Base-by-base conservation (phyloP, 2,797 vertebrate genomes). In the Esox lucius region DNA sequence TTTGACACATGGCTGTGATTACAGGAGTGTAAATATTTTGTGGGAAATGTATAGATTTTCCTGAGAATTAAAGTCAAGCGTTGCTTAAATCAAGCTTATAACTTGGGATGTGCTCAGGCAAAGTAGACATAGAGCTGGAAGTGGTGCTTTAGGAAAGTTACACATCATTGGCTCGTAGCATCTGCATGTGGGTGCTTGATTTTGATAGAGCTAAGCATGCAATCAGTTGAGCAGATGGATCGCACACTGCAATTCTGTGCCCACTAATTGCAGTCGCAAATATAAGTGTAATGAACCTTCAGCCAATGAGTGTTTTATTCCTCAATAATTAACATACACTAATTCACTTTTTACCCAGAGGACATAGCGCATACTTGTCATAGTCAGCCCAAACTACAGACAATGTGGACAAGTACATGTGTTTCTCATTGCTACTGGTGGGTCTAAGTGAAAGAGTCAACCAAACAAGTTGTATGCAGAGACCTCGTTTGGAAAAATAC, bases 401-500 rank as follows among this genome's bases (percentile, higher is more conserved):
- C n/a, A 22, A 59, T 11, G n/a, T 22, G 16, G 53, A 59, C 22
- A 13, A n/a, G 53, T 59, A 22, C n/a, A 59, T 22, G 19, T 61
- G 22, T 61, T 61, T 61, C 22, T 26, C 56, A 24, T 19, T 19
- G 51, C 51, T n/a, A 53, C 51, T n/a, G 19, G 51, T 53, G 19
- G 51, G 51, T 19, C 51, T 53, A 8, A 53, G 51, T n/a, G 51
- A 51, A 4, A 17, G 49, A 53, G 51, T 39, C 35, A 8, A 39
- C 4, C 35, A 39, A 39, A 39, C 35, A 51, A 22, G 59, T 59
- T 59, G 22, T 59, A 59, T 24, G 56, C 22, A 59, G 56, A 59
- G n/a, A 59, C 56, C 56, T 59, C 8, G 22, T 59, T 59, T 59
- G 56, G 56, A 59, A 59, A 74, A 69, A 46, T 46, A 46, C 46